Conservation (phyloP, 2,113 vertebrate genomes). For the Pampusana beccarii region DNA sequence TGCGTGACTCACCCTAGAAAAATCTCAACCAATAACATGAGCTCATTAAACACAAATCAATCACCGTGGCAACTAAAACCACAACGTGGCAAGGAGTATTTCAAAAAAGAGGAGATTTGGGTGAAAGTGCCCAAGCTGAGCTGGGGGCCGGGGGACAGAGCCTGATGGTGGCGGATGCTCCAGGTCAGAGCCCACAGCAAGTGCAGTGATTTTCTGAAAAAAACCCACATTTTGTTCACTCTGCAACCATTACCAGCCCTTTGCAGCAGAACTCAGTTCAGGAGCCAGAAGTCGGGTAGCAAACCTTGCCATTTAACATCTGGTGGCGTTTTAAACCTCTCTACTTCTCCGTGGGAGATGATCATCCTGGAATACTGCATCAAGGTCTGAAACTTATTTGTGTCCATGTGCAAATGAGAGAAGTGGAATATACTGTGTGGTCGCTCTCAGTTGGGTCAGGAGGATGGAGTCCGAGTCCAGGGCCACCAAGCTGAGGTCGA, state of each 20-base stretch:
- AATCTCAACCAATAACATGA: constrained; percentile 65
- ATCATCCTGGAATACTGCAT: not conserved
- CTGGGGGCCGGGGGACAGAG: not conserved
- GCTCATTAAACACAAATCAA: constrained; percentile 58
- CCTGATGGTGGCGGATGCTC: not conserved
- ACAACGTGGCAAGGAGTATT: not conserved
- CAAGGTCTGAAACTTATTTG: not conserved
- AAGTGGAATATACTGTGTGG: accelerated
- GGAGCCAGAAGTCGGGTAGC: not conserved
- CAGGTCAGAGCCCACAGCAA: not conserved
- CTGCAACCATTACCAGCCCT: accelerated
- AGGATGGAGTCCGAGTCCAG: not conserved
- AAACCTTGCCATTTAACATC: not conserved
- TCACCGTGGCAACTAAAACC: constrained; percentile 41
- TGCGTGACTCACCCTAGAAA: constrained; percentile 48
- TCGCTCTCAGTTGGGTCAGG: not conserved
- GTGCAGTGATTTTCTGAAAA: not conserved
- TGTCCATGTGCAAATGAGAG: accelerated
- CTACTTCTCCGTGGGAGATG: not conserved
- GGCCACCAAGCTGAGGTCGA: not conserved
- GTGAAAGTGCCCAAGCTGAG: constrained; percentile 15
- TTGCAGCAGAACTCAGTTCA: not conserved
- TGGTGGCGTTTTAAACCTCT: not conserved
- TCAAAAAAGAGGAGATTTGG: not conserved
- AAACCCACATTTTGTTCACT: not conserved